A percentile compares a stretch with the other conserved stretches of the same genome.
Evolutionary conservation across 1,140 invertebrate genomes (phyloP).

Genomic region (Lordiphosa clarofinis): DNA sequence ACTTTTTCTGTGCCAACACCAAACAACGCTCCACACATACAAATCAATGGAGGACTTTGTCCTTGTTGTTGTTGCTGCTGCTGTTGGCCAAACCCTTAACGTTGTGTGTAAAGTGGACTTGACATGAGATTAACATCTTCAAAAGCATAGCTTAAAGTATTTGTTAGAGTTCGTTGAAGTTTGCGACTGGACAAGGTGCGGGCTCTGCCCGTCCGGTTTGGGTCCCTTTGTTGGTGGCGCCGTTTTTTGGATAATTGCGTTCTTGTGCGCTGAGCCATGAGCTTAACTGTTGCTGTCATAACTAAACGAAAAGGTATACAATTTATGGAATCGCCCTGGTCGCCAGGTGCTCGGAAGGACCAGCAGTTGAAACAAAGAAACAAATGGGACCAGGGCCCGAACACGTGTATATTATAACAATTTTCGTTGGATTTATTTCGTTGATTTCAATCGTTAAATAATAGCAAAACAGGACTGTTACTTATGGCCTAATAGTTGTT

Average conservation of each 20-base stretch:
- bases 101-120: slow-evolving; percentile 78
- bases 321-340: slow-evolving; percentile 67
- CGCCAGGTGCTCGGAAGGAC: slow-evolving; percentile 11
- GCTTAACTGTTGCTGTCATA: slow-evolving; percentile 78
- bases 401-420: slow-evolving; percentile 63
- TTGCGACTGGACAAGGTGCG: slow-evolving; percentile 43
- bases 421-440: slow-evolving; percentile 69
- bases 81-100: slow-evolving; percentile 55
- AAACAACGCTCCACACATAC: slow-evolving; percentile 45
- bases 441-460: slow-evolving; percentile 73
- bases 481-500: slow-evolving; percentile 58
- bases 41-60: slow-evolving; percentile 70
- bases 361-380: slow-evolving; percentile 29
- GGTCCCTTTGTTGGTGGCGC: slow-evolving; percentile 25
- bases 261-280: slow-evolving; percentile 76
- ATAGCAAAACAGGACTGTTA: slow-evolving; percentile 50
- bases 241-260: slow-evolving; percentile 72
- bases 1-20: slow-evolving; percentile 73
- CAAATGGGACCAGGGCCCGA: slow-evolving; percentile 3
- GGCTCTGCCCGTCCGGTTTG: slow-evolving; percentile 6
- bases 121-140: slow-evolving; percentile 79
- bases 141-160: slow-evolving; percentile 78
- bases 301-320: slow-evolving; percentile 75
- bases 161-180: slow-evolving; percentile 72
- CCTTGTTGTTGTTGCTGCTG: slow-evolving; percentile 32